Conservation (phyloP, 2,888 invertebrate species). For the Pristionchus japonicus region DNA sequence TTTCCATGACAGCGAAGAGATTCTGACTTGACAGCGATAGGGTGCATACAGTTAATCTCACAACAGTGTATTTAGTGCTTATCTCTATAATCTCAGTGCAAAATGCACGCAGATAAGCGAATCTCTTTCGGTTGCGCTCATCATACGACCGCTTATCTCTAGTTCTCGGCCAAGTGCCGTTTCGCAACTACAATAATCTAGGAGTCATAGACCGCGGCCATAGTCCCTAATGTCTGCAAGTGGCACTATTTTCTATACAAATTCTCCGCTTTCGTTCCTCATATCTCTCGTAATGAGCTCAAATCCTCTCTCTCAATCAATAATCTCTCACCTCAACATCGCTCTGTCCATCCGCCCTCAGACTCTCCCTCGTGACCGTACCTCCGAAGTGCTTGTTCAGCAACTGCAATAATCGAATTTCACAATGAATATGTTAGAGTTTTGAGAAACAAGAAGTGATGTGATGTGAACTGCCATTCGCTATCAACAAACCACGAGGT, state of each 20-base stretch:
- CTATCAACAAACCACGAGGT: neutral
- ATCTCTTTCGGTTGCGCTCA: neutral
- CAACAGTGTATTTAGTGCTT: neutral
- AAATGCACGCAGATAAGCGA: neutral
- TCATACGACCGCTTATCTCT: neutral
- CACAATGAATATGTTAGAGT: neutral
- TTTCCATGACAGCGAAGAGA: neutral
- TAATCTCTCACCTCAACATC: conserved; percentile 46
- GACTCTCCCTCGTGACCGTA: conserved; percentile 87
- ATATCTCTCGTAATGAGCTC: too few relatives aligned
- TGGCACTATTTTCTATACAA: too few relatives aligned
- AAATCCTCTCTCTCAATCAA: neutral
- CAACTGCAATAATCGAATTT: conserved; percentile 80
- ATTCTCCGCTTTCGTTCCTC: too few relatives aligned
- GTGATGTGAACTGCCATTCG: too few relatives aligned
- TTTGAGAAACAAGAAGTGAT: neutral
- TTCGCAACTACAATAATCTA: neutral
- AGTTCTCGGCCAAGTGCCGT: neutral
- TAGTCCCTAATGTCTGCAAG: too few relatives aligned
- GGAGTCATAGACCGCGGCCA: neutral
- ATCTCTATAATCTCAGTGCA: neutral
- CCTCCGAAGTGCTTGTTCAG: conserved; percentile 98
- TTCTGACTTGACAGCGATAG: neutral
- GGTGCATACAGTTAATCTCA: neutral
- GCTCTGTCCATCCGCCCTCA: conserved; percentile 87